These are phyloP conservation scores for Paracyclopina nana DNA, from an alignment of 1,140 invertebrate species.

Conservation along the genomic window DNA sequence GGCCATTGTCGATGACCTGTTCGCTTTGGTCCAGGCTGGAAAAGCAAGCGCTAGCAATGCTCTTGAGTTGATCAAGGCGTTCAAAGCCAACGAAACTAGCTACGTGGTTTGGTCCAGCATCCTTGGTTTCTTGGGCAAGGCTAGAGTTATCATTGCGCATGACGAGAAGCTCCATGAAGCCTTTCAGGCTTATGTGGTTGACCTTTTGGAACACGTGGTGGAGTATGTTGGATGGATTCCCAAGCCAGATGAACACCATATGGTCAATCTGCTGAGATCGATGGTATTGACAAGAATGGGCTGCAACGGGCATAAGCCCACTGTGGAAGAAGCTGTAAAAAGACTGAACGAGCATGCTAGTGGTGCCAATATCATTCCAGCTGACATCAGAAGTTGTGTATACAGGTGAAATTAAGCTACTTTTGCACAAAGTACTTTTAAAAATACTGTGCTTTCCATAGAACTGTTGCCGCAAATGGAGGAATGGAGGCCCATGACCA, in stretches of 20 bases:
- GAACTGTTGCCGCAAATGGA: constrained; percentile 50
- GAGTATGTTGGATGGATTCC: constrained; percentile 7
- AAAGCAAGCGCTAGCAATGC: constrained; percentile 54
- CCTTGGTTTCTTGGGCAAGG: constrained; percentile 48
- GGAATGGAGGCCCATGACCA: constrained; percentile 29
- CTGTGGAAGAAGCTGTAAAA: constrained; percentile 35
- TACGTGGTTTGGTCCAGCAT: constrained; percentile 82
- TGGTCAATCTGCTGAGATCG: constrained; percentile 32
- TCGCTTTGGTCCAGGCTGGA: constrained; percentile 50
- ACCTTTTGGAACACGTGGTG: neutral
- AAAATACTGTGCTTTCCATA: no score
- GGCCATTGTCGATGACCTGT: constrained; percentile 58
- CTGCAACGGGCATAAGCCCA: neutral
- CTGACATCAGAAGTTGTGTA: no score
- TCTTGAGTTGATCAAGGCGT: constrained; percentile 48
- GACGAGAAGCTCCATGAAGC: neutral
- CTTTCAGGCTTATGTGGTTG: constrained; percentile 3
- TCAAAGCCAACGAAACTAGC: constrained; percentile 62
- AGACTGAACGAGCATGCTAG: constrained; percentile 47
- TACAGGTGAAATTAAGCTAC: no score
- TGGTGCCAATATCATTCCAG: no score
- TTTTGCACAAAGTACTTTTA: no score
- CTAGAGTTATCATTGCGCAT: constrained; percentile 24
- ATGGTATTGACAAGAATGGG: neutral
- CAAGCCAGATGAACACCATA: constrained; percentile 1